phyloP scores from a whole-genome alignment of 2,888 invertebrate species.

The Camponotus fellah region DNA sequence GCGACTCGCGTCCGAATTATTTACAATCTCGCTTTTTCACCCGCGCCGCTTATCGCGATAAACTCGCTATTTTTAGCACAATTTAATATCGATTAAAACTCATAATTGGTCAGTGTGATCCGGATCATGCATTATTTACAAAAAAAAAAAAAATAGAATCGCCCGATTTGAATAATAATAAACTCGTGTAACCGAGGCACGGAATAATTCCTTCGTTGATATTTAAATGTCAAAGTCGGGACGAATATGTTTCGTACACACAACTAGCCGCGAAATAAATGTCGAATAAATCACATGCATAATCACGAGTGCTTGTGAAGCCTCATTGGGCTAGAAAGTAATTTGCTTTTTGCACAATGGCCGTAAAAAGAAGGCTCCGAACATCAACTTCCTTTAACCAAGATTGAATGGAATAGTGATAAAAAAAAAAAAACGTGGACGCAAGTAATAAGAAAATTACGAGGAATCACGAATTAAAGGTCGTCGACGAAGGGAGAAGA shows the following conservation, averaged over 20 bases:
- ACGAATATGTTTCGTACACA: not conserved
- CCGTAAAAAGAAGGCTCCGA: not conserved
- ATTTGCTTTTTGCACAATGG: constrained; percentile 8
- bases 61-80: not conserved
- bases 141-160: no score
- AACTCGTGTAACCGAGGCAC: not conserved
- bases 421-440: not conserved
- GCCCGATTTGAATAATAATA: no score
- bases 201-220: not conserved
- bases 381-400: not conserved
- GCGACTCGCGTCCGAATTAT: constrained; percentile 2
- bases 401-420: not conserved
- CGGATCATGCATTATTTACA: not conserved
- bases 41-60: not conserved
- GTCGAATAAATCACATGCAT: constrained; percentile 33
- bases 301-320: not conserved
- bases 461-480: not conserved
- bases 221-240: constrained; percentile 27
- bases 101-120: not conserved
- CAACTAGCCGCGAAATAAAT: constrained; percentile 4
- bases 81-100: not conserved
- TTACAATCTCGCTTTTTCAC: not conserved
- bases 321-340: not conserved
- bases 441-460: not conserved
- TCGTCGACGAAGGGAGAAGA: not conserved